These are phyloP conservation scores for Bombus haemorrhoidalis DNA, from an alignment of 1,140 invertebrate genomes.

Conservation along the genomic window DNA sequence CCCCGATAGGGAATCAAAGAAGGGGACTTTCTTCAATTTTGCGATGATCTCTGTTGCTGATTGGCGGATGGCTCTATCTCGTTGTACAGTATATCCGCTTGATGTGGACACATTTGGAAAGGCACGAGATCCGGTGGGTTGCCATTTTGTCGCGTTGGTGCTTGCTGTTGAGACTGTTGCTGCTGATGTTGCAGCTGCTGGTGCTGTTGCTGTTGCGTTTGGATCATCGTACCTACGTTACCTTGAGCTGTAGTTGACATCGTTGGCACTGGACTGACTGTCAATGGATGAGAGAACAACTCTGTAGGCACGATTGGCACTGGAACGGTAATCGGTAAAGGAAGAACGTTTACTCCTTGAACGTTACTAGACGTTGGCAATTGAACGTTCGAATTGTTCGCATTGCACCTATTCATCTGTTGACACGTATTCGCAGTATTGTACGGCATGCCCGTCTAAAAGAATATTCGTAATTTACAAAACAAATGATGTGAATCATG, in stretches of 20 bases:
- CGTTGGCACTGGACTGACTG: conserved; percentile 57
- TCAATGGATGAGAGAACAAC: conserved; percentile 74
- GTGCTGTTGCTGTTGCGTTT: conserved; percentile 64
- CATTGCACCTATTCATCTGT: conserved; percentile 67
- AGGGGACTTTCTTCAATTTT: conserved; percentile 57
- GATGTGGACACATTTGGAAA: conserved; percentile 76
- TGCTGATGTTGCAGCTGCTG: conserved; percentile 58
- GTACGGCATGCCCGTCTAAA: conserved; percentile 76
- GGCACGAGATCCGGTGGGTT: conserved; percentile 69
- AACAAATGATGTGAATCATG: rapidly evolving
- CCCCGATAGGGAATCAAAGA: background rate
- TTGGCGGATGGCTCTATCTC: conserved; percentile 71
- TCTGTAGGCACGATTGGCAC: conserved; percentile 76
- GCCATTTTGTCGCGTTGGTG: conserved; percentile 60
- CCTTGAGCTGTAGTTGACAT: conserved; percentile 58
- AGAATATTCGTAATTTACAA: conserved; percentile 15
- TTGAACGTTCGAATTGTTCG: conserved; percentile 71
- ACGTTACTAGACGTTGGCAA: conserved; percentile 65
- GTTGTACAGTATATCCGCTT: conserved; percentile 73
- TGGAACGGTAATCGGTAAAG: conserved; percentile 75
- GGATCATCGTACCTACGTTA: conserved; percentile 71
- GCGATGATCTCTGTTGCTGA: conserved; percentile 64
- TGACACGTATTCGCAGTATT: conserved; percentile 72
- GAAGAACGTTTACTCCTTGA: conserved; percentile 73
- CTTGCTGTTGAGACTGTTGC: conserved; percentile 59